Percentiles rank a stretch among this genome's conserved stretches.
These are phyloP conservation scores for Ellobius talpinus DNA, from an alignment of 2,113 vertebrate species.

Conservation along the genomic window DNA sequence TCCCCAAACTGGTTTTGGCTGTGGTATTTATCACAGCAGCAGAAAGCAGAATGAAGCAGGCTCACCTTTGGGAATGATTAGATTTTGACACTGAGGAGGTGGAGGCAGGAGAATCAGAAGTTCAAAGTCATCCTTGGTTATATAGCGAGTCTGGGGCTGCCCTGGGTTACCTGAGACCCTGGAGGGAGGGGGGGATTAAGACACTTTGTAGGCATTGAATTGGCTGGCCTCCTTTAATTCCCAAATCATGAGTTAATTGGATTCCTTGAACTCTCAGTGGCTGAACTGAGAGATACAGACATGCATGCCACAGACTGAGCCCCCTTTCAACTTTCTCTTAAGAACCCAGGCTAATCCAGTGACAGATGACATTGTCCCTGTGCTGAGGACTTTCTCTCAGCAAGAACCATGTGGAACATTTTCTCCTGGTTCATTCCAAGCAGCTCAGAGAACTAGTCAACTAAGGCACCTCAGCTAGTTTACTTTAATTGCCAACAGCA, in stretches of 20 bases:
- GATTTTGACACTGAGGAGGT: neutral
- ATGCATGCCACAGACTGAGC: neutral
- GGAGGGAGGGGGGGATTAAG: neutral
- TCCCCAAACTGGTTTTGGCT: neutral
- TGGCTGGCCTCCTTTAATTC: neutral
- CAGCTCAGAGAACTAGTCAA: neutral
- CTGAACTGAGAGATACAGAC: neutral
- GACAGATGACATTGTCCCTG: neutral
- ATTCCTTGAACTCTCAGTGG: neutral
- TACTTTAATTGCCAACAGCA: neutral
- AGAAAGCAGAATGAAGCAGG: neutral
- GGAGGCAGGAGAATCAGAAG: neutral
- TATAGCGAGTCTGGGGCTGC: neutral
- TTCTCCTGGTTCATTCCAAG: neutral
- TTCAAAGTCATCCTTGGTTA: neutral
- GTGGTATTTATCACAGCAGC: neutral
- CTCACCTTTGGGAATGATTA: neutral
- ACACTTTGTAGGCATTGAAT: neutral
- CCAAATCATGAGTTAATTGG: neutral
- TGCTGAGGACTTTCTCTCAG: neutral
- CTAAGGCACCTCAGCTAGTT: neutral
- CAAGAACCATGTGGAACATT: neutral
- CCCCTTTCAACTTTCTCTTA: neutral
- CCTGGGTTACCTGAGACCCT: neutral
- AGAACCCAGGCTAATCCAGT: neutral